A percentile compares a stretch with the other conserved stretches of the same genome.
These are phyloP conservation scores for Eumerus sabulonum DNA, from an alignment of 2,888 invertebrate species.

Conservation along the genomic window DNA sequence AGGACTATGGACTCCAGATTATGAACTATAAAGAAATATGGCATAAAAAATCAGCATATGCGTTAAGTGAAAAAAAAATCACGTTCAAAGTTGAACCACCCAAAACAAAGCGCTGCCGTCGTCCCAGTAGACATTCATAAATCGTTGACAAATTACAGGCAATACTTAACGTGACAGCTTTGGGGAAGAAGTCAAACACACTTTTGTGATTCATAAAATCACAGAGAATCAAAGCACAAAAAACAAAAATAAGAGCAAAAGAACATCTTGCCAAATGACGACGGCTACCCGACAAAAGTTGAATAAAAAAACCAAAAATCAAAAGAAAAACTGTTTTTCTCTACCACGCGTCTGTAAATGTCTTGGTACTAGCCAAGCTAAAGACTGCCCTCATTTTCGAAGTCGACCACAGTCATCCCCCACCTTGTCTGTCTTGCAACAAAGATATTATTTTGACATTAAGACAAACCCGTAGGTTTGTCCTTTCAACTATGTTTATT, in stretches of 20 bases:
- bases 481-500: constrained; percentile 28
- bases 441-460: constrained; percentile 66
- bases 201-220: constrained; percentile 31
- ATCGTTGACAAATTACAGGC: constrained; percentile 64
- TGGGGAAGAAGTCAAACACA: constrained; percentile 67
- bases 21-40: too few species aligned
- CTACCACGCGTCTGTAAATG: constrained; percentile 32
- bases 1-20: too few species aligned
- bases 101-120: too few species aligned
- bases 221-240: too few species aligned
- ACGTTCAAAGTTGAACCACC: too few species aligned
- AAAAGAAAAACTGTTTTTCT: constrained; percentile 9
- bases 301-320: constrained; percentile 10
- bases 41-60: too few species aligned
- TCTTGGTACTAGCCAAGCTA: constrained; percentile 20
- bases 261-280: constrained; percentile 31
- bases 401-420: constrained; percentile 14
- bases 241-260: constrained; percentile 17
- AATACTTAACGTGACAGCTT: constrained; percentile 56
- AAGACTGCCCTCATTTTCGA: constrained; percentile 58
- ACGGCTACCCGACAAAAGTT: background rate
- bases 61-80: too few species aligned
- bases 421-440: background rate
- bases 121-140: constrained; percentile 19
- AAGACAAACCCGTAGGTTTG: constrained; percentile 63